Base-by-base conservation (phyloP, 2,797 vertebrate genomes). In the Ctenosaura bakeri region DNA sequence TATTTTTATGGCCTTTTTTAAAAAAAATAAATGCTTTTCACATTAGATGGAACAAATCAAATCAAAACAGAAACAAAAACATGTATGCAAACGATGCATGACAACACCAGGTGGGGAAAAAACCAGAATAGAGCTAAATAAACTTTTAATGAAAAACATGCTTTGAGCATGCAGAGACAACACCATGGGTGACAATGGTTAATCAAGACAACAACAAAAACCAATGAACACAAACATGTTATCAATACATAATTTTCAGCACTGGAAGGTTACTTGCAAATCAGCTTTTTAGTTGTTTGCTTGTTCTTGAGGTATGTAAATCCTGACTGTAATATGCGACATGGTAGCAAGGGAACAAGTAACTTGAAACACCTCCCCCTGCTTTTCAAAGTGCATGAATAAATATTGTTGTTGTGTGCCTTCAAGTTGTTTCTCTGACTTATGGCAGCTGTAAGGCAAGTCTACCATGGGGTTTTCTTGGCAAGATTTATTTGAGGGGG, bases 141-240 rank as follows among this genome's bases (percentile, higher is more conserved):
- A 96, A 96, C 73, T 93, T 97, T 97, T 96, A 97, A 97, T 96
- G 96, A 94, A 93, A 82, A 95, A 96, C 97, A 95, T 98, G 97
- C 97, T 93, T 83, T 4, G 54, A 94, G 97, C 97, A 97, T 98
- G 97, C 97, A 89, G 96, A 96, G 94, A 96, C 93, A 96, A 96
- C 3, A 83, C 91, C 91, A 96, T 13, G 54, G 94, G 94, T 93
- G 95, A 98, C 96, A 97, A 95, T 96, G 95, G 96, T 92, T 92
- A 95, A 97, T 92, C 95, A 96, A 95, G 96, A 54, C 62, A 81
- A 32, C 83, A 86, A 71, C 81, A 83, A 96, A 93, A 96, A 96
- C 93, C 96, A 94, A 88, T 95, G 94, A 93, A 88, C 92, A 94
- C 92, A 96, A 87, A 86, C 86, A 84, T 42, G 86, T 84, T 77